Base-by-base conservation (phyloP, 2,888 invertebrate species). In the Sialis lutaria region DNA sequence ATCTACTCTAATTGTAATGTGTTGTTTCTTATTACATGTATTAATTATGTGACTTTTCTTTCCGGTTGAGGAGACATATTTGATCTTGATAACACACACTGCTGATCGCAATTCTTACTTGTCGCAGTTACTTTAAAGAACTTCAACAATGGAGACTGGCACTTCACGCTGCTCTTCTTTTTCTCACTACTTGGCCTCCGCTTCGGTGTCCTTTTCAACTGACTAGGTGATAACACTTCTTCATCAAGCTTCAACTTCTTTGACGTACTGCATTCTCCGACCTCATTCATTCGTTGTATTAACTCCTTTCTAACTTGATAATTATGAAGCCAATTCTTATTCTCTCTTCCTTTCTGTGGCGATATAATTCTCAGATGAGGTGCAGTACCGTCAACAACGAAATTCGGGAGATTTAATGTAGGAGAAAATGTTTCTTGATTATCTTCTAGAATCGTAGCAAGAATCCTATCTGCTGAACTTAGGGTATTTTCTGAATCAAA, bases 331-430 rank as follows among this genome's bases (percentile, higher is more conserved):
- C 86, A 86, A 60, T 86, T 78, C 0, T 77, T 69, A 51, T 77
- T 74, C 44, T 75, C 74, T 50, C 72, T 75, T 52, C 71, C 71
- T 50, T 77, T 77, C 33, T 72, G 73, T 0, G 85, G 84, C 0
- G 85, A 84, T 69, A 77, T 76, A 44, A 74, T 68, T 37, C 74
- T 65, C 45, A 83, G 60, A 60, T 86, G 86, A 0, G 87, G 87
- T 0, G 86, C 86, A 35, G 77, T 78, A 1, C 87, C 87, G 54
- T 80, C 77, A 9, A 79, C 53, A 0, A 84, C 83, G 55, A 73
- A 88, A 64, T 88, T 81, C 0, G 88, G 88, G 50, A 88, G 61
- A 59, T 85, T 77, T 10, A 72, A 31, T 0, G 82, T 82, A 0
- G 82, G 82, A 1, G 82, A 76, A n/a, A 12, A 48, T 41, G 31